Evolutionary conservation across 2,888 invertebrate species (phyloP), one percentile per base, ranked within the genome.

Genomic region (Mythimna ferrago): DNA sequence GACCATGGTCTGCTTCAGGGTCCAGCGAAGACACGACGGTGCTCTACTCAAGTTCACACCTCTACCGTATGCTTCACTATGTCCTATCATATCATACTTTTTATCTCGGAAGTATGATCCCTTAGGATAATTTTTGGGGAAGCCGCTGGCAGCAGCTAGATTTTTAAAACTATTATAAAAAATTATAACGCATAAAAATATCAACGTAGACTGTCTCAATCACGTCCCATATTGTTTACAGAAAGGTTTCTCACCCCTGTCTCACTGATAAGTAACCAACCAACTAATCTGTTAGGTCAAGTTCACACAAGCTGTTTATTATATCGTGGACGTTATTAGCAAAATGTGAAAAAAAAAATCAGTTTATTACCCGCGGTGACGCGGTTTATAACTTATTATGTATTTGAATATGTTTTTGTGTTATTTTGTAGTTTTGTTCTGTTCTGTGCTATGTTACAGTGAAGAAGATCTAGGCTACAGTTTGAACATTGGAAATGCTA

Each of bases 201-300:
- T 16, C 51, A 61, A 54, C 10, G n/a, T 35, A 66, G 2, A 63
- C 66, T 44, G 61, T 44, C 9, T 32, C 10, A 44, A 66, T n/a
- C 19, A 61, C 11, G 19, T n/a, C 16, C 11, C 51, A 66, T 19
- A 48, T 14, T 64, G 56, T 66, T 35, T 38, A 56, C 54, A 41
- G 68, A 71, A 82, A 82, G 60, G 82, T 82, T 81, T 48, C 48
- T 62, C 44, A 78, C 58, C 71, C 53, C 79, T 74, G 71, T n/a
- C 26, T 10, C 19, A 60, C 82, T 83, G 86, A 85, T 88, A 88
- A 85, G 78, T 83, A 35, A 5, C 74, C 82, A 74, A 69, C 81
- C 53, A 86, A 88, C 92, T 94, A 95, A 95, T 95, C 94, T 90
- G 84, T 87, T 87, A 88, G 96, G 95, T 96, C 96, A 96, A 96